These are phyloP conservation scores for Podarcis lilfordi DNA, from an alignment of 2,797 vertebrate species.

Conservation along the genomic window DNA sequence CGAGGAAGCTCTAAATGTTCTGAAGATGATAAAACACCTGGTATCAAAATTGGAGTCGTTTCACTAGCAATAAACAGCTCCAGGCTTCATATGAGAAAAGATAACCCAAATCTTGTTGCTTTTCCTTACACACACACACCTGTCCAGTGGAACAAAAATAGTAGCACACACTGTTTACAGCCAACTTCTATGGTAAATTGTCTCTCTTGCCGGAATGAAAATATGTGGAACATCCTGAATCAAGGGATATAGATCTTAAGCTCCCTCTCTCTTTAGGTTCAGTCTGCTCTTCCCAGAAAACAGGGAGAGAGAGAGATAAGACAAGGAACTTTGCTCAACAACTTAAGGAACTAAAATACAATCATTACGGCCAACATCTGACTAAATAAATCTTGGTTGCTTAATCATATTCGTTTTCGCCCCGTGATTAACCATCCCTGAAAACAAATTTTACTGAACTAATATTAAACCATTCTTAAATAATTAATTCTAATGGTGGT, in stretches of 20 bases:
- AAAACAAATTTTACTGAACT: no score
- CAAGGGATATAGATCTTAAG: neutral
- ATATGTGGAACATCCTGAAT: neutral
- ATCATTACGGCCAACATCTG: no score
- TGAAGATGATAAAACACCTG: slow-evolving; percentile 54
- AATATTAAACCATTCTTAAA: no score
- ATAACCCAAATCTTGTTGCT: neutral
- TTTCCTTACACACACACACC: neutral
- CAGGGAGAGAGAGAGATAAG: neutral
- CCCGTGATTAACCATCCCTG: no score
- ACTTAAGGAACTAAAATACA: neutral
- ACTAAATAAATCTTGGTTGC: no score
- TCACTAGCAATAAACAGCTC: neutral
- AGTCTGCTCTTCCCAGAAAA: neutral
- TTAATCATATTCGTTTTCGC: no score
- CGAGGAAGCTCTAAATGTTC: slow-evolving; percentile 22
- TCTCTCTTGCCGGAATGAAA: neutral
- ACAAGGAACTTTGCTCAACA: neutral
- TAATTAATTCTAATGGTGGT: neutral
- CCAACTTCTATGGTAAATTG: neutral
- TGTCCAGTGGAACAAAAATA: neutral
- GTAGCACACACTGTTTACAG: neutral
- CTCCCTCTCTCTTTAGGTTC: neutral
- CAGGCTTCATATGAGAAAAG: neutral
- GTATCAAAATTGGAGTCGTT: slow-evolving; percentile 24